phyloP scores from a whole-genome alignment of 2,888 invertebrate genomes.

The Trissolcus japonicus region DNA sequence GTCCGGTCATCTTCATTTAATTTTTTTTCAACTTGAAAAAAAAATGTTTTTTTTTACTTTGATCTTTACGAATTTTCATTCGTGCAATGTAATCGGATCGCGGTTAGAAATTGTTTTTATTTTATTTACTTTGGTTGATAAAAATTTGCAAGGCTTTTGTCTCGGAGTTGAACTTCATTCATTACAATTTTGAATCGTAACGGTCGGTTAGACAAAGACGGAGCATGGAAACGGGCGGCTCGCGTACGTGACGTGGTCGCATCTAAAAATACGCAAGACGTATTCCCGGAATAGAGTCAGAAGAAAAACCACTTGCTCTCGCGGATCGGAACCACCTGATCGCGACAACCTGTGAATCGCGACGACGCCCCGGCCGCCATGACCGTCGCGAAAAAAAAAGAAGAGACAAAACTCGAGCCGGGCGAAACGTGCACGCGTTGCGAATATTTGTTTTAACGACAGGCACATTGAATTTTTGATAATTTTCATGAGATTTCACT shows the following conservation, averaged over 20 bases:
- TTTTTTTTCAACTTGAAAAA: neutral
- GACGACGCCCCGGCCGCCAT: conserved; percentile 67
- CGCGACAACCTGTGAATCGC: conserved; percentile 65
- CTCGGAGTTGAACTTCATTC: conserved; percentile 5
- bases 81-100: conserved; percentile 13
- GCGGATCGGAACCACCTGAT: conserved; percentile 67
- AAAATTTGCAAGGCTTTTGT: conserved; percentile 2
- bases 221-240: neutral
- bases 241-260: conserved; percentile 5
- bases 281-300: conserved; percentile 66
- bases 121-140: neutral
- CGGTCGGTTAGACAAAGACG: conserved; percentile 20
- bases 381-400: conserved; percentile 45
- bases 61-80: conserved; percentile 21
- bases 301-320: conserved; percentile 65
- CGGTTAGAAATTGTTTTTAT: neutral
- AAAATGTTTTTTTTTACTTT: neutral
- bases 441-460: neutral
- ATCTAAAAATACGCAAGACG: conserved; percentile 31
- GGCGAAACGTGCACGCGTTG: neutral
- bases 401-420: conserved; percentile 3
- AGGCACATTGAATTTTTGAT: too few species aligned
- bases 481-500: neutral
- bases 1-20: neutral
- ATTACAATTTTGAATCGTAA: conserved; percentile 8